Percentiles rank a stretch among this genome's conserved stretches.
Evolutionary conservation across 2,888 invertebrate genomes (phyloP).

Genomic region (Dryococelus australis): DNA sequence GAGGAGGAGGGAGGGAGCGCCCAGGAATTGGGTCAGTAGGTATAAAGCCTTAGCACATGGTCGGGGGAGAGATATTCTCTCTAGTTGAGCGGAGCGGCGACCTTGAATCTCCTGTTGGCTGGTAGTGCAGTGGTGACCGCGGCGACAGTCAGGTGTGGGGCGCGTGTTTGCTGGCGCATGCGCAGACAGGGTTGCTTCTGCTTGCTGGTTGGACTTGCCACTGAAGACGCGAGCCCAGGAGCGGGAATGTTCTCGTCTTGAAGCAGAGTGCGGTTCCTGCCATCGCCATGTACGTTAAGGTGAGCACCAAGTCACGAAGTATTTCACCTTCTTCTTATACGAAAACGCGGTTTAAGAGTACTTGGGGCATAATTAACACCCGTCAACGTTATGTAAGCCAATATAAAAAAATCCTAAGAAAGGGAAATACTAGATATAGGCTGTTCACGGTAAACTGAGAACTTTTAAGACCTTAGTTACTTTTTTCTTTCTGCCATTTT

Average conservation of each 20-base stretch:
- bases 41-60: conserved; percentile 36
- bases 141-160: background rate
- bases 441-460: no score
- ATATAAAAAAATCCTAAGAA: no score
- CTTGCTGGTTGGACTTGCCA: background rate
- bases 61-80: background rate
- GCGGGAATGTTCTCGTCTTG: conserved; percentile 6
- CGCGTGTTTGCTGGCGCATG: background rate
- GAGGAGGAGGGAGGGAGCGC: background rate
- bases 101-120: no score
- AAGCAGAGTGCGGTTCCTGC: background rate
- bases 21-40: conserved; percentile 40
- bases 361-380: no score
- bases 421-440: no score
- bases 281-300: background rate
- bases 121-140: background rate
- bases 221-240: background rate
- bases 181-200: background rate
- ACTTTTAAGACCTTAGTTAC: no score
- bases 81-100: background rate
- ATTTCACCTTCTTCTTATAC: no score
- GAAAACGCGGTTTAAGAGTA: no score
- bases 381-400: no score
- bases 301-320: no score
- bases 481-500: no score